Conservation (phyloP, 35 echinoderm and acorn worm species). For the Anneissia japonica region DNA sequence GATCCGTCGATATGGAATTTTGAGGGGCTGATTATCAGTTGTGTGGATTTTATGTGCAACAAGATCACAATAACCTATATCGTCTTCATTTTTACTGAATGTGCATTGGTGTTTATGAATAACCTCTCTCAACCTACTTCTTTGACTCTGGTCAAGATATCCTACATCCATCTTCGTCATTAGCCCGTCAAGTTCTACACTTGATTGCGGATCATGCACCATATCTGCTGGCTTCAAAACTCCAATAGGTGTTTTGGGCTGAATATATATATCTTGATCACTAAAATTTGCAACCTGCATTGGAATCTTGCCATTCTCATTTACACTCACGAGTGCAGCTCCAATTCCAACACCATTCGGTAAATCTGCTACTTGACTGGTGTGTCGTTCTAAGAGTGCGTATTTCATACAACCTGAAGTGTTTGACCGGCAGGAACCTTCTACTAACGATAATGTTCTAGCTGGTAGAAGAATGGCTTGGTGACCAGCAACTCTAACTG, state of each 20-base stretch:
- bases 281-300: slow-evolving; percentile 34
- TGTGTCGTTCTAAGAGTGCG: no score
- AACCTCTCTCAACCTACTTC: no score
- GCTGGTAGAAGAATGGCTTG: background rate
- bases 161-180: no score
- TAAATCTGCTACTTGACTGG: no score
- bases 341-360: slow-evolving; percentile 14
- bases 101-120: no score
- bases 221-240: background rate
- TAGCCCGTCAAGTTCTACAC: no score
- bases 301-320: slow-evolving; percentile 3
- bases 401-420: no score
- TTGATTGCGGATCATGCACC: no score
- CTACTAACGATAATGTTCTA: no score
- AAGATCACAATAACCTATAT: background rate
- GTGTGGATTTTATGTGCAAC: background rate
- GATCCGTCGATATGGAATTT: background rate
- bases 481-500: no score
- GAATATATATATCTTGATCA: slow-evolving; percentile 1
- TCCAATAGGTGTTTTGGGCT: slow-evolving; percentile 1
- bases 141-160: no score
- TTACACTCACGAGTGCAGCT: slow-evolving; percentile 1
- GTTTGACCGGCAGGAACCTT: no score
- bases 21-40: background rate
- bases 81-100: background rate